Base-by-base conservation (phyloP, 2,888 invertebrate species). In the Periphyllus acericola region DNA sequence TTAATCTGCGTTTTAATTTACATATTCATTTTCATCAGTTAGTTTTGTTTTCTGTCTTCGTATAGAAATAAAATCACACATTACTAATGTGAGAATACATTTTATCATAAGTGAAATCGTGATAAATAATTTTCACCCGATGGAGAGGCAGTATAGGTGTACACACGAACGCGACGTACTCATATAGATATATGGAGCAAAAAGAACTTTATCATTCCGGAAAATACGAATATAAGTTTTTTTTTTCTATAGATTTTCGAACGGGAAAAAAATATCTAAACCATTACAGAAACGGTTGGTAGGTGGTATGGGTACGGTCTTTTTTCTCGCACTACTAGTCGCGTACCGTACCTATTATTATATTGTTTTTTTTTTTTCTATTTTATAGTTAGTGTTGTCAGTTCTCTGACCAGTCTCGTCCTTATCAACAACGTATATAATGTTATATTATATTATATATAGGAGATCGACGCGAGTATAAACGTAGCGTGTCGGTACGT, bases 401-500 rank as follows among this genome's bases (percentile, higher is more conserved):
- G 40, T 79, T 86, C 79, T 55, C 60, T 81, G 87, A 74, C 81
- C 87, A 81, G 66, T 86, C 74, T 80, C 74, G 87, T 81, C 34
- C 87, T 75, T 87, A 87, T 87, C 87, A 81, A 81, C 74, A 74
- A 14, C 32, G 60, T 21, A 80, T 78, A 46, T 86, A 36, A 36
- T 5, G 6, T 5, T 36, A 36, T 36, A 46, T 46, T 14, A 46
- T 46, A 46, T 46, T 46, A 46, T 46, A 46, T 46, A 46, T 86
- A 72, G 86, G 86, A 79, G 86, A 80, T 80, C 29, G 80, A 76
- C 76, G 76, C 34, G 82, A 40, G 76, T 68, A 76, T 46, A 87
- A 87, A 87, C 81, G 87, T 74, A 74, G 87, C 80, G 87, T 87
- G 87, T 80, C 87, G 87, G 87, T 87, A 87, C 87, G 87, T 87